Conservation (phyloP, 2,797 vertebrate genomes). For the Danio tinwini region DNA sequence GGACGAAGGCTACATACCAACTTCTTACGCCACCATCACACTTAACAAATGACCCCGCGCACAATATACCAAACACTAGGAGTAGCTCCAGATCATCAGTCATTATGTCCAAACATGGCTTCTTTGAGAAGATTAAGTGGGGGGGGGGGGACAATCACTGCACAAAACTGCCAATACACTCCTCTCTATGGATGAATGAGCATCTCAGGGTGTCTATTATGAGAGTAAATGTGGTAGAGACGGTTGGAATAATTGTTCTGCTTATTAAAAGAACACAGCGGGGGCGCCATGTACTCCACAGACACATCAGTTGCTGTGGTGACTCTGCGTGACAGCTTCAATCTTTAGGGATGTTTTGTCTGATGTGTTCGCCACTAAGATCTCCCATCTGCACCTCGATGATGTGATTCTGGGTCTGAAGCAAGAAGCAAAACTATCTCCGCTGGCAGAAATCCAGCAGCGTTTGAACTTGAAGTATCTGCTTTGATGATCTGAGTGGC, state of each 20-base stretch:
- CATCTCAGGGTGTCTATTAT: slow-evolving; percentile 40
- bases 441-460: slow-evolving; percentile 19
- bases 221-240: slow-evolving; percentile 40
- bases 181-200: slow-evolving; percentile 11
- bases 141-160: background rate
- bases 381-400: background rate
- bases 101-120: slow-evolving; percentile 35
- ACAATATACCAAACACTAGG: slow-evolving; percentile 30
- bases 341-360: background rate
- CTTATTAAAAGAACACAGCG: slow-evolving; percentile 12
- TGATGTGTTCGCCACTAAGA: background rate
- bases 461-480: slow-evolving; percentile 37
- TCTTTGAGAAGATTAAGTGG: slow-evolving; percentile 4
- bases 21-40: slow-evolving; percentile 85
- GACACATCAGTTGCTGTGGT: slow-evolving; percentile 2
- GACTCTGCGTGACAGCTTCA: background rate
- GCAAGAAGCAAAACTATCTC: background rate
- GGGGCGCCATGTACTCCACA: slow-evolving; percentile 3
- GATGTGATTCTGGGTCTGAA: background rate
- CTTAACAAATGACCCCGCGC: slow-evolving; percentile 77
- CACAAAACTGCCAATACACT: slow-evolving; percentile 6
- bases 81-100: slow-evolving; percentile 46
- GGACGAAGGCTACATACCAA: slow-evolving; percentile 90
- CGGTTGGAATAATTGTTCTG: slow-evolving; percentile 15
- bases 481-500: slow-evolving; percentile 24